phyloP scores from a whole-genome alignment of 2,113 vertebrate species.

The Pelmatolapia mariae region DNA sequence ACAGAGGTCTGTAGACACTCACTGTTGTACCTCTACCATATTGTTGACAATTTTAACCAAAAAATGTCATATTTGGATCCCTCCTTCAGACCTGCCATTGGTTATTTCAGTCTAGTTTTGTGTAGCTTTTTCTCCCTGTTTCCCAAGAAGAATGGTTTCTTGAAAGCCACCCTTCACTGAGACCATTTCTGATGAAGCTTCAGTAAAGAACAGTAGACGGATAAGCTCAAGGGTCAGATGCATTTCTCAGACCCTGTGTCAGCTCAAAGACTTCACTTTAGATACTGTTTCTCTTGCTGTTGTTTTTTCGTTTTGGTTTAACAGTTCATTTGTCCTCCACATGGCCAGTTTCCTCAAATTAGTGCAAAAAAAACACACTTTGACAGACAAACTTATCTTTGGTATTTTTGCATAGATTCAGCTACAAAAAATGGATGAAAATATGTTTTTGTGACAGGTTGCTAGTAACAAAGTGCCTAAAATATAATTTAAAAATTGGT shows the following conservation, averaged over 20 bases:
- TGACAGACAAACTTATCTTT: too few species aligned
- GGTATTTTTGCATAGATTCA: background rate
- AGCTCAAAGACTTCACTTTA: background rate
- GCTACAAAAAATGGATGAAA: background rate
- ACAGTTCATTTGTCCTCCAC: background rate
- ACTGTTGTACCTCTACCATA: background rate
- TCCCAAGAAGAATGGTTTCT: background rate
- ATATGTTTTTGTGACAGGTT: background rate
- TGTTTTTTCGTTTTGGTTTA: background rate
- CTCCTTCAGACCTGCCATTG: background rate
- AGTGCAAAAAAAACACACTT: too few species aligned
- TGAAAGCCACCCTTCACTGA: background rate
- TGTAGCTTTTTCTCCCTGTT: background rate
- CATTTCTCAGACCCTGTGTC: background rate
- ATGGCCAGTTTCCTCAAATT: background rate
- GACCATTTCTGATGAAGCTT: background rate
- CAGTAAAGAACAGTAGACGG: background rate
- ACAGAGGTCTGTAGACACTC: background rate
- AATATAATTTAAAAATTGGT: background rate
- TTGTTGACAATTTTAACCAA: background rate
- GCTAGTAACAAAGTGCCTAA: background rate
- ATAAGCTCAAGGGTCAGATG: background rate
- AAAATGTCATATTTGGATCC: background rate
- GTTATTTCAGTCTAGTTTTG: background rate
- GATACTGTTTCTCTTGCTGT: background rate